Evolutionary conservation across 2,797 vertebrate species (phyloP), one percentile per base, ranked within the genome.

Genomic region (Platyrinchus mystaceus): DNA sequence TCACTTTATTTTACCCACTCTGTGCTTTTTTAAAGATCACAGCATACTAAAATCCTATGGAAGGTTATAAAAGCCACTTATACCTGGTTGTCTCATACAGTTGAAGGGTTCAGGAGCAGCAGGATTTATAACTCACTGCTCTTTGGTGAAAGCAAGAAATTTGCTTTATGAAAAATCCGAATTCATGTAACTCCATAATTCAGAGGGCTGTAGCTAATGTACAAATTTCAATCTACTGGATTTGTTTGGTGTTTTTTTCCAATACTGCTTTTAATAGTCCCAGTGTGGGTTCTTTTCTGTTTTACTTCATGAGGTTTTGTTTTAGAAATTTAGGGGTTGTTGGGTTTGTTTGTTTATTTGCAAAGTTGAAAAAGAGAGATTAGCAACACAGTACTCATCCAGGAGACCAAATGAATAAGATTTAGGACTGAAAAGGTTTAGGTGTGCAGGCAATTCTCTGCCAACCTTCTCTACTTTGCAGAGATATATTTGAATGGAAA

Each of bases 1-100:
- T 87, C 50, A 84, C 41, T 91, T 73, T 56, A 60, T 49, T 76
- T 41, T 82, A 79, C 69, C n/a, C 59, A 74, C 7, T 86, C 34
- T 11, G 27, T 37, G 43, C 44, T 56, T 92, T 82, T 93, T 62
- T 52, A 87, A 84, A 94, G 49, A 93, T 79, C 85, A 78, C 36
- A 87, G 69, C n/a, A n/a, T 30, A 71, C 30, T 81, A 60, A 84
- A 93, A 93, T 36, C 32, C 53, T 91, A 66, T 32, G 20, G 76
- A 96, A 91, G 47, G 27, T 63, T 88, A 66, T n/a, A 93, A 91
- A 81, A 76, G 30, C 32, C 52, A 55, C 55, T 91, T 88, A 36
- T 15, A 84, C 47, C 44, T 69, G n/a, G n/a, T 32, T 0, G 0
- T 43, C 47, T 85, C 76, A 39, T 39, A n/a, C 5, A 55, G 46